phyloP scores from a whole-genome alignment of 2,797 vertebrate species.

The Borostomias antarcticus region DNA sequence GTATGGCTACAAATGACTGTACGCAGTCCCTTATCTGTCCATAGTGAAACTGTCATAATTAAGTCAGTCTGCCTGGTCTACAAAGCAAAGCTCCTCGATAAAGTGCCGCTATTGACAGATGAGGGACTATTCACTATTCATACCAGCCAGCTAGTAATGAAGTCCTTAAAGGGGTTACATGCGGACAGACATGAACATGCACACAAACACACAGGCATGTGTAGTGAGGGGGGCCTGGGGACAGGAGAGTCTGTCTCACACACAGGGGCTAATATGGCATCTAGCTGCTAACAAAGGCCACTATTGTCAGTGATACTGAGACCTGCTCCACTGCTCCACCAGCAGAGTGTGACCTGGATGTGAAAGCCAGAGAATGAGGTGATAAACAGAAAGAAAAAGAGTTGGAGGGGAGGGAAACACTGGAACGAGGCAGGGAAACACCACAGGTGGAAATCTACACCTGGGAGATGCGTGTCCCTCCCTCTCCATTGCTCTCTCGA shows the following conservation, averaged over 20 bases:
- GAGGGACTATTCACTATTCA: too few relatives aligned
- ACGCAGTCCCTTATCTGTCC: too few relatives aligned
- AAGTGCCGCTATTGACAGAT: too few relatives aligned
- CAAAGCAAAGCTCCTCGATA: too few relatives aligned
- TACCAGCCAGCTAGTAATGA: too few relatives aligned
- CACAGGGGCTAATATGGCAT: slow-evolving; percentile 8
- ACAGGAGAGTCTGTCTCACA: neutral
- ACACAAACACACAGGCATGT: neutral
- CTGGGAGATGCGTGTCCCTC: neutral
- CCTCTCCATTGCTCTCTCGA: too few relatives aligned
- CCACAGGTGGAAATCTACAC: neutral
- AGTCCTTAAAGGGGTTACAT: neutral
- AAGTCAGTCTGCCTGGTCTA: too few relatives aligned
- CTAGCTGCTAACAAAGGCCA: slow-evolving; percentile 28
- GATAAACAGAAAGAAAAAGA: neutral
- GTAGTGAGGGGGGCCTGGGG: neutral
- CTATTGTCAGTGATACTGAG: slow-evolving; percentile 9
- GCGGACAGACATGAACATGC: neutral
- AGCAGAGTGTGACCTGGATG: slow-evolving; percentile 11
- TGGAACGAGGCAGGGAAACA: too few relatives aligned
- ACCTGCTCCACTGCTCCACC: slow-evolving; percentile 15
- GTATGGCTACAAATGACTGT: too few relatives aligned
- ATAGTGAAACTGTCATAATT: too few relatives aligned
- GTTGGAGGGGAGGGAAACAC: too few relatives aligned
- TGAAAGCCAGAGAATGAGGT: slow-evolving; percentile 6